A percentile compares a stretch with the other conserved stretches of the same genome.
Conservation (phyloP, 2,797 vertebrate genomes). For the Chaetodon trifasciatus region DNA sequence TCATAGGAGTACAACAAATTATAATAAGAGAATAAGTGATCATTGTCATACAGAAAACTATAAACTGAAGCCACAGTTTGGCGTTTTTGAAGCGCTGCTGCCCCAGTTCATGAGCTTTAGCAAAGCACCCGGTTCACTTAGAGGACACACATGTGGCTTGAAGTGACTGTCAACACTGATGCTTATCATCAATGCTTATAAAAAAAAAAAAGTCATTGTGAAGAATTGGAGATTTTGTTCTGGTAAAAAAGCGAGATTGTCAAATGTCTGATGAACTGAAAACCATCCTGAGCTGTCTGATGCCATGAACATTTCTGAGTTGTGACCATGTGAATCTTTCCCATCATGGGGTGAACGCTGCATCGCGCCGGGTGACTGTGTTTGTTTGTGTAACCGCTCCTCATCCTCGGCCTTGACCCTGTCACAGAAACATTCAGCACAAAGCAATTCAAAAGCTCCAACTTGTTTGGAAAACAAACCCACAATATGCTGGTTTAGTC, state of each 20-base stretch:
- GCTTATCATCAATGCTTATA: neutral
- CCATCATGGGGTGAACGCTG: neutral
- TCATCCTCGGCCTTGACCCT: slow-evolving; percentile 60
- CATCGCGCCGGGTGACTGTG: neutral
- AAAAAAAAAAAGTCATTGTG: too few species aligned
- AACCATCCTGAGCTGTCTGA: neutral
- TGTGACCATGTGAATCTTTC: neutral
- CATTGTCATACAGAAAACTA: neutral
- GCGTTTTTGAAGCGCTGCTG: neutral
- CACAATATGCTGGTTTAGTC: neutral
- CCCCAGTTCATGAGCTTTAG: neutral
- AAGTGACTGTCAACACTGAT: neutral
- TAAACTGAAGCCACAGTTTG: neutral
- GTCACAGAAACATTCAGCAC: slow-evolving; percentile 53
- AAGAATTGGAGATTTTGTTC: too few species aligned
- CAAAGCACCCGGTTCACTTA: neutral
- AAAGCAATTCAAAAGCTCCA: slow-evolving; percentile 33
- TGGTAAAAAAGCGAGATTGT: too few species aligned
- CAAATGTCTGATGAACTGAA: too few species aligned
- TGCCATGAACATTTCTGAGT: neutral
- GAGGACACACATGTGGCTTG: neutral
- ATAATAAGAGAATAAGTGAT: neutral
- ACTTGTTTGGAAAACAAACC: slow-evolving; percentile 36
- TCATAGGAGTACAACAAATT: neutral
- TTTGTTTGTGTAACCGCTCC: slow-evolving; percentile 24